Evolutionary conservation across 2,797 vertebrate species (phyloP).

Genomic region (Thamnophis elegans): DNA sequence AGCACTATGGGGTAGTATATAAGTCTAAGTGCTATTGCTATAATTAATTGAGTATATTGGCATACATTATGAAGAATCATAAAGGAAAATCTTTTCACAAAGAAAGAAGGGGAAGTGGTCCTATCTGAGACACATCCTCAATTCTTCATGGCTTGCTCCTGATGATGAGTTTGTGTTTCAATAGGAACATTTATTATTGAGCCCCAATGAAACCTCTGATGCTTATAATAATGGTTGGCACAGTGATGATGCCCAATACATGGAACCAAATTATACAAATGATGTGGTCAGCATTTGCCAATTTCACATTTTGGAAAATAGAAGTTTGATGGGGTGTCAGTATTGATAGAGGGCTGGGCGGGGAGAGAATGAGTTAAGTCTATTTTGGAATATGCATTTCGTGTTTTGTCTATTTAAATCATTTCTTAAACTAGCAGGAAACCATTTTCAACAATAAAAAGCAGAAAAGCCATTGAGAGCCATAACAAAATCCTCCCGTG

Average conservation of each 20-base stretch:
- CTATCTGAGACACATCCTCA: neutral
- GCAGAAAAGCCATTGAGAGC: neutral
- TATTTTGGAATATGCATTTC: neutral
- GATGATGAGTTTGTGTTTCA: neutral
- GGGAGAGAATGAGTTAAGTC: too few relatives aligned
- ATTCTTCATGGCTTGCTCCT: neutral
- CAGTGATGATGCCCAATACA: neutral
- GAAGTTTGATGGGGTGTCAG: neutral
- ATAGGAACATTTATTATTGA: neutral
- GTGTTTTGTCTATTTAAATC: neutral
- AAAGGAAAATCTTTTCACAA: neutral
- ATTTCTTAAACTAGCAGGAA: neutral
- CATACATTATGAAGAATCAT: neutral
- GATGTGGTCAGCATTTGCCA: neutral
- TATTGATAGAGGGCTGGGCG: neutral
- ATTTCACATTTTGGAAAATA: neutral
- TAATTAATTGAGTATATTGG: neutral
- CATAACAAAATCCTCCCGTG: neutral
- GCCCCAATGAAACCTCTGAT: neutral
- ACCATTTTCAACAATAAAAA: neutral
- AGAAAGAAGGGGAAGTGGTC: neutral
- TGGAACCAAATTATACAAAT: neutral
- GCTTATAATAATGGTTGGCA: neutral
- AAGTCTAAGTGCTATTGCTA: neutral
- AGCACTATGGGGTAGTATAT: neutral